Percentiles rank a stretch among this genome's conserved stretches.
These are phyloP conservation scores for Porites lobata DNA, from an alignment of 92 coral and sea anemone species.

Conservation along the genomic window DNA sequence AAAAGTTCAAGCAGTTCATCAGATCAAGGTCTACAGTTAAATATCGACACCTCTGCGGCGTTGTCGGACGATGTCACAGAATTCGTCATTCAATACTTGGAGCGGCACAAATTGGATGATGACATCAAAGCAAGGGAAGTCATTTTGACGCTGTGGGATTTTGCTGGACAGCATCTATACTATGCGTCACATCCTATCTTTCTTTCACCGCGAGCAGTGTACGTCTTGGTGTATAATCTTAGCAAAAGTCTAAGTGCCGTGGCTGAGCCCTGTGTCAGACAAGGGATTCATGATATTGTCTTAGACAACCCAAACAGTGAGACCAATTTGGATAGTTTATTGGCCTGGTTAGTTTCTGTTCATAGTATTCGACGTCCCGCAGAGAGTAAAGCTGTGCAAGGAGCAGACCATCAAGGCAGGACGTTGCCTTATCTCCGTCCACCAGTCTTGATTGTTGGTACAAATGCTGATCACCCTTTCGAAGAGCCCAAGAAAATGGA, in stretches of 20 bases:
- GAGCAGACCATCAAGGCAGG: background rate
- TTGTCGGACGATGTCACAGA: slow-evolving; percentile 72
- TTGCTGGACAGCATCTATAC: slow-evolving; percentile 90
- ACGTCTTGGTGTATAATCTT: slow-evolving; percentile 81
- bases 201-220: slow-evolving; percentile 81
- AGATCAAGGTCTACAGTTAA: background rate
- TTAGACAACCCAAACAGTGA: slow-evolving; percentile 77
- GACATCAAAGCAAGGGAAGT: slow-evolving; percentile 58
- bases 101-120: slow-evolving; percentile 47
- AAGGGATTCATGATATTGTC: slow-evolving; percentile 70
- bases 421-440: slow-evolving; percentile 71
- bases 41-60: slow-evolving; percentile 26
- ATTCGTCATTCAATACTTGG: slow-evolving; percentile 69
- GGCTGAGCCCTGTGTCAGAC: slow-evolving; percentile 46
- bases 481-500: slow-evolving; percentile 72
- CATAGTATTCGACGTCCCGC: slow-evolving; percentile 62
- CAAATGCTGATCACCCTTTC: slow-evolving; percentile 71
- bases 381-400: background rate
- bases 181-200: slow-evolving; percentile 91
- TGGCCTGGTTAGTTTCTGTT: slow-evolving; percentile 87
- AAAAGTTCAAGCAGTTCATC: too few relatives aligned
- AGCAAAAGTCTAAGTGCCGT: slow-evolving; percentile 55
- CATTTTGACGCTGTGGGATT: slow-evolving; percentile 79
- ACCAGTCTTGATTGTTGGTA: slow-evolving; percentile 82
- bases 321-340: slow-evolving; percentile 79